Conservation (phyloP, 2,113 vertebrate species). For the Dissostichus mawsoni region DNA sequence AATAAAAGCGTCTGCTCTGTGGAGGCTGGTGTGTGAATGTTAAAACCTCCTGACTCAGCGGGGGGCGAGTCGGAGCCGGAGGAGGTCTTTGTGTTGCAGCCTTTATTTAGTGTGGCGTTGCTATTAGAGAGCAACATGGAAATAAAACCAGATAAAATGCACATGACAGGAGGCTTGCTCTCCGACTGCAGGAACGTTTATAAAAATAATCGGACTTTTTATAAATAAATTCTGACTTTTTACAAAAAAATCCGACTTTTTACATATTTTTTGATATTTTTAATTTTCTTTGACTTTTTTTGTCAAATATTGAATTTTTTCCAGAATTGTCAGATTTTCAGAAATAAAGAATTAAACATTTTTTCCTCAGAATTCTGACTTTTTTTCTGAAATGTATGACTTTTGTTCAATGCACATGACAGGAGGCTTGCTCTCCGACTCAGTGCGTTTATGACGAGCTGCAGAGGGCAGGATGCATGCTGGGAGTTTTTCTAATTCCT, state of each 20-base stretch:
- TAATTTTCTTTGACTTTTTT: too few relatives aligned
- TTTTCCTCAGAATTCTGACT: too few relatives aligned
- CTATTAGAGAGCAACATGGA: slow-evolving; percentile 58
- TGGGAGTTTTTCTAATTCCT: slow-evolving; percentile 64
- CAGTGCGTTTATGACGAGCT: neutral
- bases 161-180: slow-evolving; percentile 64
- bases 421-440: too few relatives aligned
- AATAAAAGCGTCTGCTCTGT: slow-evolving; percentile 57
- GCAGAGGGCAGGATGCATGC: slow-evolving; percentile 30
- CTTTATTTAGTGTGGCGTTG: slow-evolving; percentile 33
- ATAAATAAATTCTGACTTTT: too few relatives aligned
- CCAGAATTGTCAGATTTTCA: too few relatives aligned
- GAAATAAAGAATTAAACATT: too few relatives aligned
- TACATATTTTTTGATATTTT: too few relatives aligned
- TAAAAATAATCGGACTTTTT: too few relatives aligned
- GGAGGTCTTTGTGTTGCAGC: slow-evolving; percentile 68
- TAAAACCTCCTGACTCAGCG: slow-evolving; percentile 37
- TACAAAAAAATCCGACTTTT: too few relatives aligned
- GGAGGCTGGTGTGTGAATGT: slow-evolving; percentile 63
- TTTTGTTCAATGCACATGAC: too few relatives aligned
- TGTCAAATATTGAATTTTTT: too few relatives aligned
- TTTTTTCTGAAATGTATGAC: too few relatives aligned
- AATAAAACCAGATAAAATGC: slow-evolving; percentile 73
- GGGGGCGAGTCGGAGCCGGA: slow-evolving; percentile 52
- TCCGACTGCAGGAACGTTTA: slow-evolving; percentile 38